These are phyloP conservation scores for Anagrus nilaparvatae DNA, from an alignment of 1,140 invertebrate species.

Conservation along the genomic window DNA sequence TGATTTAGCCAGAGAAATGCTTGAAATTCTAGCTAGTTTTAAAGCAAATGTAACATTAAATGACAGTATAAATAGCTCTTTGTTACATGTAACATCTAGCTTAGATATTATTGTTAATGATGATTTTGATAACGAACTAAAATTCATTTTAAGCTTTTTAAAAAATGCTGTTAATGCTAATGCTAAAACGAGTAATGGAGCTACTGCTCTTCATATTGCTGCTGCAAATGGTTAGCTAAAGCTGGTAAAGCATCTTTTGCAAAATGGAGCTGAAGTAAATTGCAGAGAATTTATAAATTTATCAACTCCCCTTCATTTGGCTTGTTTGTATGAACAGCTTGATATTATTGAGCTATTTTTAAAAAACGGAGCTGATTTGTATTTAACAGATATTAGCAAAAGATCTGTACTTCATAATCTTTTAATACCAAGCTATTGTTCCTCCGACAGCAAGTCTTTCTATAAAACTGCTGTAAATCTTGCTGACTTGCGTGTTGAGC, in stretches of 20 bases:
- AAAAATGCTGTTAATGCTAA: conserved; percentile 2
- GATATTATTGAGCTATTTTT: conserved; percentile 2
- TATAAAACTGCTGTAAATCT: background rate
- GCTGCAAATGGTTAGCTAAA: background rate
- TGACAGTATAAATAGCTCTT: conserved; percentile 4
- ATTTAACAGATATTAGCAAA: background rate
- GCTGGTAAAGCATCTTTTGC: conserved; percentile 1
- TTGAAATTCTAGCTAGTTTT: background rate
- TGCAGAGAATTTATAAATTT: background rate
- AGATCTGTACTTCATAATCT: conserved; percentile 1
- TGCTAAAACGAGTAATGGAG: conserved; percentile 1
- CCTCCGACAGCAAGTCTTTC: conserved; percentile 1
- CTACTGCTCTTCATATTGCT: conserved; percentile 7
- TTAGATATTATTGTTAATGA: background rate
- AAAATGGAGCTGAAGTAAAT: conserved; percentile 4
- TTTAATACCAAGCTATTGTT: no score
- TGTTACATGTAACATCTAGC: background rate
- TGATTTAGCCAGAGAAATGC: background rate
- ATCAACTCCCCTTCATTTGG: conserved; percentile 5
- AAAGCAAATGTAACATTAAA: background rate
- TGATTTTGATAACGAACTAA: conserved; percentile 1
- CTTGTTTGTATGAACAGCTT: background rate
- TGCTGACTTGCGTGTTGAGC: conserved; percentile 1
- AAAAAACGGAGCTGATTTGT: background rate
- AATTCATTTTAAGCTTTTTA: background rate